Percentiles rank a stretch among this genome's conserved stretches.
Conservation (phyloP, 1,140 invertebrate genomes). For the Drosophila nebulosa region DNA sequence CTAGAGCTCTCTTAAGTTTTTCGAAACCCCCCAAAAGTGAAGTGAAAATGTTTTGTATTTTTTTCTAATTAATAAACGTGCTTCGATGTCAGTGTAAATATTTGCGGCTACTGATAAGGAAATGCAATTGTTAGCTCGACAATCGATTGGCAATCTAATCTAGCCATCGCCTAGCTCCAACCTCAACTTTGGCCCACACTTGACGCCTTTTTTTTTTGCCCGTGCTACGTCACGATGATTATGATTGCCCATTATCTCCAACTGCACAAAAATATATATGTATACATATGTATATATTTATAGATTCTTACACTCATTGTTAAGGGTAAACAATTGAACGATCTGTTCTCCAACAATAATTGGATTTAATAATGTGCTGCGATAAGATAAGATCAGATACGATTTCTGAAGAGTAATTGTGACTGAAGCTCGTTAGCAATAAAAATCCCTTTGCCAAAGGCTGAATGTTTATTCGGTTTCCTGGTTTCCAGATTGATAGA, state of each 20-base stretch:
- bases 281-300: constrained; percentile 33
- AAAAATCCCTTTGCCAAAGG: background rate
- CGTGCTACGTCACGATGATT: background rate
- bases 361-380: background rate
- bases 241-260: background rate
- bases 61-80: background rate
- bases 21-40: background rate
- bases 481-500: background rate
- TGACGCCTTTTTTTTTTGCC: too few species aligned
- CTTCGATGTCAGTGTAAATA: background rate
- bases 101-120: background rate
- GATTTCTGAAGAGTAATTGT: background rate
- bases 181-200: background rate
- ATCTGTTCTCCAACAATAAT: background rate
- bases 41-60: background rate
- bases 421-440: background rate
- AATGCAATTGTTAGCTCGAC: background rate
- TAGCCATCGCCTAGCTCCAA: background rate
- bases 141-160: background rate
- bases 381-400: background rate
- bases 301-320: background rate
- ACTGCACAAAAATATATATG: background rate
- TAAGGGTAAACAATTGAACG: background rate
- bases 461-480: background rate
- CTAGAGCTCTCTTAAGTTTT: background rate